Conservation (phyloP, 2,797 vertebrate species). For the Vireo griseus region DNA sequence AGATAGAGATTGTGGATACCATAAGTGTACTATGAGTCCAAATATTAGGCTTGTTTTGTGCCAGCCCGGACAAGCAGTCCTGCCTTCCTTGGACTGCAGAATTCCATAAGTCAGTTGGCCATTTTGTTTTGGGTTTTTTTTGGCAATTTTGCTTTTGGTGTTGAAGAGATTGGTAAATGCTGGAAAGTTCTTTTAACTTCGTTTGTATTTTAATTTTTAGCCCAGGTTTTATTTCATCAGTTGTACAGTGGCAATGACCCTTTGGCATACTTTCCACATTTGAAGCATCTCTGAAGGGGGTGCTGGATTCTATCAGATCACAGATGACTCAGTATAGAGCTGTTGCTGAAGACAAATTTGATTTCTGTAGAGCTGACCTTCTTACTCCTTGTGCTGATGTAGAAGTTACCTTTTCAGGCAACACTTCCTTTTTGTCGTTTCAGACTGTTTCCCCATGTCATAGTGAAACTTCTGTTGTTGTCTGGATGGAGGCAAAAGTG, state of each 20-base stretch:
- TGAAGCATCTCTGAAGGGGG: background rate
- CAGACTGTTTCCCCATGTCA: background rate
- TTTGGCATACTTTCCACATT: background rate
- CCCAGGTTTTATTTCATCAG: background rate
- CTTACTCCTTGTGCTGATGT: background rate
- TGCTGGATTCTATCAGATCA: background rate
- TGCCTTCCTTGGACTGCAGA: background rate
- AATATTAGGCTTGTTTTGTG: background rate
- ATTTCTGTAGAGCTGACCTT: background rate
- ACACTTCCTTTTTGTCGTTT: background rate
- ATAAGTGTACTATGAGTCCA: background rate
- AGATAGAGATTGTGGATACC: background rate
- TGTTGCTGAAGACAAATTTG: background rate
- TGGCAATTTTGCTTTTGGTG: background rate
- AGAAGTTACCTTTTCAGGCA: background rate
- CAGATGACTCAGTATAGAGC: background rate
- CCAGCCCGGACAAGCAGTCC: background rate
- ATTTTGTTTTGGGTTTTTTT: background rate
- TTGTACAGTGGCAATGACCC: fast-evolving
- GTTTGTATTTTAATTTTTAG: background rate
- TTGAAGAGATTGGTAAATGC: background rate
- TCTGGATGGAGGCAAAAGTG: background rate
- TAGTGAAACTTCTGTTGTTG: background rate
- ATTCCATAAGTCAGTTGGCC: background rate
- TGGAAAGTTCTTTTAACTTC: background rate